Conservation (phyloP, 2,888 invertebrate genomes). For the Stegana nigrithorax region DNA sequence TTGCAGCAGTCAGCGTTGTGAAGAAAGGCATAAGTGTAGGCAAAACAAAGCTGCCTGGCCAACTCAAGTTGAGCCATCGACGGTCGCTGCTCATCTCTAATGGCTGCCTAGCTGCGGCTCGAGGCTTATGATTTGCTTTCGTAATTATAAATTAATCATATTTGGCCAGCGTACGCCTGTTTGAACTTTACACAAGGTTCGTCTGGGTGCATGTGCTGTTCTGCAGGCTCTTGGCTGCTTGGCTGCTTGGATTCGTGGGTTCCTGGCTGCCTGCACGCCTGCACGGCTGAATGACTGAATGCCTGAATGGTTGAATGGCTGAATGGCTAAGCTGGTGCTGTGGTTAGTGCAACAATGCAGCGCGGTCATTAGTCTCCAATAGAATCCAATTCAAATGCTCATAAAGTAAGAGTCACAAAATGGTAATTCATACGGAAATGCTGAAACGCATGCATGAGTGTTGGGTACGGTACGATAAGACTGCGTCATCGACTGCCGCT, state of each 20-base stretch:
- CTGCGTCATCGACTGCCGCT: not conserved
- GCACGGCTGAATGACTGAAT: too few species aligned
- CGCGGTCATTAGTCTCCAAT: slow-evolving; percentile 9
- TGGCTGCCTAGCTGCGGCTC: not conserved
- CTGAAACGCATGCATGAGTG: not conserved
- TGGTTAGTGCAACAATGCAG: too few species aligned
- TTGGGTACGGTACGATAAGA: not conserved
- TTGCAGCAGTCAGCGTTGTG: too few species aligned
- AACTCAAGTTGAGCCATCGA: too few species aligned
- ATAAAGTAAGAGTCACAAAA: slow-evolving; percentile 17
- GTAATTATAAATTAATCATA: slow-evolving; percentile 60
- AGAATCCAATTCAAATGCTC: slow-evolving; percentile 19
- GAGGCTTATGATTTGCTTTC: slow-evolving; percentile 54
- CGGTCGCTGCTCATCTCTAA: too few species aligned
- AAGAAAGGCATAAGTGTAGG: too few species aligned
- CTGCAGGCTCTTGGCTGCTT: too few species aligned
- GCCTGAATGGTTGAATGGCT: too few species aligned
- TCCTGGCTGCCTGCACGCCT: too few species aligned
- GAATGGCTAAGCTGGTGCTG: too few species aligned
- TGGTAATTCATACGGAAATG: slow-evolving; percentile 13
- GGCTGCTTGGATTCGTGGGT: too few species aligned
- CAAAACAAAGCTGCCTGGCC: not conserved
- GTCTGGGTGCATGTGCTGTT: not conserved
- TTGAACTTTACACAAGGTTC: too few species aligned
- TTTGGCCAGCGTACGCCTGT: slow-evolving; percentile 26